A percentile compares a stretch with the other conserved stretches of the same genome.
Conservation (phyloP, 1,140 invertebrate genomes). For the Pissodes strobi region DNA sequence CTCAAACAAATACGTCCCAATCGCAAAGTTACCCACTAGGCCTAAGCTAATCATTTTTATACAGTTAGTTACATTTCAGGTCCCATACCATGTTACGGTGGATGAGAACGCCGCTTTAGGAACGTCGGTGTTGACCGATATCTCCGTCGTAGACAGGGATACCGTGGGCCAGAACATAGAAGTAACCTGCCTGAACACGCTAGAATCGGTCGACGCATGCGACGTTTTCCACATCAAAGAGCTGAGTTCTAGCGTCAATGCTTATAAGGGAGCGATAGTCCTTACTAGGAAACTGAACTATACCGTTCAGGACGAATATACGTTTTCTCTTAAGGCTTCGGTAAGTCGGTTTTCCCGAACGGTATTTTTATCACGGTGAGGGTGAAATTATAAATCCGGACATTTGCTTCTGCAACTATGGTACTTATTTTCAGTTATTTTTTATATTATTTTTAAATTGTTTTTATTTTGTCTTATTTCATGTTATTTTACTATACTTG, state of each 20-base stretch:
- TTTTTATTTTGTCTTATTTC: too few relatives aligned
- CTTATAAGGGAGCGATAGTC: slow-evolving; percentile 46
- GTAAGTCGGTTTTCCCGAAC: too few relatives aligned
- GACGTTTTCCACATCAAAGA: slow-evolving; percentile 47
- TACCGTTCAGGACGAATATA: slow-evolving; percentile 37
- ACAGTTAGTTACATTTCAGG: slow-evolving; percentile 56
- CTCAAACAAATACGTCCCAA: too few relatives aligned
- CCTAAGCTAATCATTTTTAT: too few relatives aligned
- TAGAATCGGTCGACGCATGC: slow-evolving; percentile 47
- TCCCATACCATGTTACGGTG: slow-evolving; percentile 78
- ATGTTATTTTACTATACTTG: too few relatives aligned
- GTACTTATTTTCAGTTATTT: too few relatives aligned
- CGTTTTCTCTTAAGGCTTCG: slow-evolving; percentile 48
- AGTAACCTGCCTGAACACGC: slow-evolving; percentile 66
- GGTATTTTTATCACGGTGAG: too few relatives aligned
- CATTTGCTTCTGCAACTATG: too few relatives aligned
- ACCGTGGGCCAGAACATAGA: slow-evolving; percentile 78
- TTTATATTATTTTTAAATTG: too few relatives aligned
- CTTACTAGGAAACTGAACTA: slow-evolving; percentile 48
- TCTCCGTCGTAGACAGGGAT: slow-evolving; percentile 78
- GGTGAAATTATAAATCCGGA: too few relatives aligned
- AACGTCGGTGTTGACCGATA: slow-evolving; percentile 72
- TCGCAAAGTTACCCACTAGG: too few relatives aligned
- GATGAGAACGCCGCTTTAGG: slow-evolving; percentile 77
- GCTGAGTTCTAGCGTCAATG: slow-evolving; percentile 40